Evolutionary conservation across 2,113 vertebrate species (phyloP).

Genomic region (Saccopteryx leptura): DNA sequence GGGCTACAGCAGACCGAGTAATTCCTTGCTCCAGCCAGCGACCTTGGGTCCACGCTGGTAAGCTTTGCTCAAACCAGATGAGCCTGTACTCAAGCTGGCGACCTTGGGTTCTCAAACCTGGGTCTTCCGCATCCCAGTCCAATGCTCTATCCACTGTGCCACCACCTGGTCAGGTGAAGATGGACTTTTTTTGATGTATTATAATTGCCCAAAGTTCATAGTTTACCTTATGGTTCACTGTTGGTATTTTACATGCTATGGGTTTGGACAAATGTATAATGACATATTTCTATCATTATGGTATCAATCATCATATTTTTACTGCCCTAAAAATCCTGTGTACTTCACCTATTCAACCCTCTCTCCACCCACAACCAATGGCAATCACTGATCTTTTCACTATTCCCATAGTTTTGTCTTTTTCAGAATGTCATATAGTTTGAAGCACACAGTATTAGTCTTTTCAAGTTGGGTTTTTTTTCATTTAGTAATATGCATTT

Average conservation of each 20-base stretch:
- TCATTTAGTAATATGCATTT: neutral
- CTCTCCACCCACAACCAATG: neutral
- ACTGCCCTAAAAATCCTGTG: neutral
- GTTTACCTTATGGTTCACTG: neutral
- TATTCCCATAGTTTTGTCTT: neutral
- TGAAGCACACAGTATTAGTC: neutral
- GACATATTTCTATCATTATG: neutral
- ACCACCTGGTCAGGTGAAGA: neutral
- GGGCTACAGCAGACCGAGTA: too few species aligned
- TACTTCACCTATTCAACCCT: neutral
- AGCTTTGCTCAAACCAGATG: too few species aligned
- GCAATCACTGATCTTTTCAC: neutral
- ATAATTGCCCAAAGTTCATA: neutral
- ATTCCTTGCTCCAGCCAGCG: too few species aligned
- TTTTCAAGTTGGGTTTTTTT: neutral
- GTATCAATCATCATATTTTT: neutral
- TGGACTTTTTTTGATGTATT: neutral
- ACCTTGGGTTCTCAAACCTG: too few species aligned
- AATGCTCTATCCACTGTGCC: too few species aligned
- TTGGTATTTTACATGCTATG: neutral
- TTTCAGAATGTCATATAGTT: neutral
- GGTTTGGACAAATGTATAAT: neutral
- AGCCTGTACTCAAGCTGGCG: too few species aligned
- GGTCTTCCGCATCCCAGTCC: too few species aligned
- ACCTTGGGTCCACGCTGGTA: too few species aligned